These are phyloP conservation scores for Aphaenogaster rudis DNA, from an alignment of 1,140 invertebrate species.

Conservation along the genomic window DNA sequence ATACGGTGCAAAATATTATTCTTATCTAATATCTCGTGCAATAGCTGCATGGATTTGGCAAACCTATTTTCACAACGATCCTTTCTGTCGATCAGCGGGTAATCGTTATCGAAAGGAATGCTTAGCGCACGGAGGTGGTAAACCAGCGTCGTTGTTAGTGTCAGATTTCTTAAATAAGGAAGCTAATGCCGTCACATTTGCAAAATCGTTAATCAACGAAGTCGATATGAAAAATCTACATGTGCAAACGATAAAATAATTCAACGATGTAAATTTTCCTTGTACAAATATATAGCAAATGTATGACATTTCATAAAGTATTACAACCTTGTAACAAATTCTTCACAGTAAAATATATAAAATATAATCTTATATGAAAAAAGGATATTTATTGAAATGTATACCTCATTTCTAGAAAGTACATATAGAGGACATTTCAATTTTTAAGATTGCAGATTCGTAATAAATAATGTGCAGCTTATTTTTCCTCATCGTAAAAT, in stretches of 20 bases:
- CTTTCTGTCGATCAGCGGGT: slow-evolving; percentile 92
- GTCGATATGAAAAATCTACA: slow-evolving; percentile 87
- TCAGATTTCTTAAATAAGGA: slow-evolving; percentile 91
- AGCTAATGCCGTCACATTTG: slow-evolving; percentile 89
- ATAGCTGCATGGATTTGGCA: slow-evolving; percentile 98
- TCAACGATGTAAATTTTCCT: slow-evolving; percentile 9
- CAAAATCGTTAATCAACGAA: slow-evolving; percentile 88
- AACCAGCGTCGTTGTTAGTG: slow-evolving; percentile 91
- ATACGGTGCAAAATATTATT: slow-evolving; percentile 99
- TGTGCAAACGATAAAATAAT: slow-evolving; percentile 73
- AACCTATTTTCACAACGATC: slow-evolving; percentile 94
- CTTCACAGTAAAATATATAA: not conserved
- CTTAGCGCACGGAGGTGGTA: slow-evolving; percentile 95
- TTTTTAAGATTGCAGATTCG: not conserved
- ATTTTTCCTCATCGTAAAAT: not conserved
- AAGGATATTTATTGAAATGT: slow-evolving; percentile 9
- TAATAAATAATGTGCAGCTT: not conserved
- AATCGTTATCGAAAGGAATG: slow-evolving; percentile 93
- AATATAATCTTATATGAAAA: slow-evolving; percentile 10
- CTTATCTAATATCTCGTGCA: slow-evolving; percentile 97
- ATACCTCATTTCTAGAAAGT: not conserved
- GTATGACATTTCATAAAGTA: not conserved
- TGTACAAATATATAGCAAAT: not conserved
- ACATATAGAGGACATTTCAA: not conserved
- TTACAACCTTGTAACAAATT: slow-evolving; percentile 10